Base-by-base conservation (phyloP, 1,140 invertebrate species). In the Oryctes rhinoceros region DNA sequence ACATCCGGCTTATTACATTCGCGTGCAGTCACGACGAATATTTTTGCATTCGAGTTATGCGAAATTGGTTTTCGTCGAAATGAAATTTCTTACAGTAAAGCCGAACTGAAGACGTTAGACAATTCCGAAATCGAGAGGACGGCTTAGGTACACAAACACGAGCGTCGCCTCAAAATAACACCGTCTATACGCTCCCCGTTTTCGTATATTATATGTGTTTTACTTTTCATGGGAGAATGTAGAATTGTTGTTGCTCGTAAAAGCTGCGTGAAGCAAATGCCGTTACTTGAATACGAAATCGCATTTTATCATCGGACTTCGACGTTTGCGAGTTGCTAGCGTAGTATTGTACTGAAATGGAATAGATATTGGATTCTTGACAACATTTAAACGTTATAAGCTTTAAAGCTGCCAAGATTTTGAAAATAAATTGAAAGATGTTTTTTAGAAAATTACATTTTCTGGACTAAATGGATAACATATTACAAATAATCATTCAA, bases 1-100 rank as follows among this genome's bases (percentile, higher is more conserved):
- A 71, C 65, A 71, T 71, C 65, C 65, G 65, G 37, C 20, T 24
- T 71, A 71, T 71, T 71, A 71, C 65, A 71, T 71, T 71, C 65
- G 65, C 65, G 65, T 71, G 65, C 65, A 71, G 53, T 15, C 65
- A 35, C 65, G 6, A 24, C 1, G 65, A 37, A 71, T 71, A 71
- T 71, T 35, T 71, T 71, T 71, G 65, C 65, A 71, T 71, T 15
- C 65, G 24, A 71, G 65, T 71, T 71, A 71, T 71, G 65, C 65
- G 65, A 37, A 71, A 71, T 71, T 35, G 4, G 65, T 71, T 71
- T 24, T 24, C 65, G 65, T 13, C 35, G 35, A 37, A 71, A 71
- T 71, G 35, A 71, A 71, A 71, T 71, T 71, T 71, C 65, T 71
- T 35, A 71, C 20, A 18, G 11, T 71, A 71, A 35, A 30, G 24